These are phyloP conservation scores for Trematomus bernacchii DNA, from an alignment of 2,797 vertebrate genomes.

Conservation along the genomic window DNA sequence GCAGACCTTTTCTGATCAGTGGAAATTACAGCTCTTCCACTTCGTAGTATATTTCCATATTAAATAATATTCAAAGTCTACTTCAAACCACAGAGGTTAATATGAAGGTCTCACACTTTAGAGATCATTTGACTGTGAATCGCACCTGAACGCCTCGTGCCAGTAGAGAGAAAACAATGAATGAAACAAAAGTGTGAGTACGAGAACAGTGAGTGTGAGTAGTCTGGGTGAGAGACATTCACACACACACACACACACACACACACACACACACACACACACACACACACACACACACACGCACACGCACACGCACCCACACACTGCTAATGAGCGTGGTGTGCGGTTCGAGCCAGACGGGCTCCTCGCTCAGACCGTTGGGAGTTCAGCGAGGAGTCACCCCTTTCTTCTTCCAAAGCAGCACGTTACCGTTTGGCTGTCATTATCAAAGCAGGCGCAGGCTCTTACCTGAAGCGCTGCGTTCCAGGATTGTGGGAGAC, in stretches of 20 bases:
- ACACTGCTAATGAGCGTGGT: slow-evolving; percentile 77
- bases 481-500: slow-evolving; percentile 59
- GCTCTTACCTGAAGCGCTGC: slow-evolving; percentile 69
- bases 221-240: slow-evolving; percentile 53
- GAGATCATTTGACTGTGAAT: slow-evolving; percentile 52
- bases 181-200: slow-evolving; percentile 44
- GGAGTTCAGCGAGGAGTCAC: slow-evolving; percentile 82
- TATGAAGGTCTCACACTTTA: slow-evolving; percentile 43
- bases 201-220: slow-evolving; percentile 44
- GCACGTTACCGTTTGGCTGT: slow-evolving; percentile 55
- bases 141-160: slow-evolving; percentile 52
- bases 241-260: slow-evolving; percentile 39
- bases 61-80: slow-evolving; percentile 35
- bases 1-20: not conserved
- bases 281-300: slow-evolving; percentile 37
- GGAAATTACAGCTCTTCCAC: not conserved
- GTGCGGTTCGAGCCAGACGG: slow-evolving; percentile 76
- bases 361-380: slow-evolving; percentile 69
- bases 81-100: slow-evolving; percentile 40
- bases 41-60: slow-evolving; percentile 5
- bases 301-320: slow-evolving; percentile 38
- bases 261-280: slow-evolving; percentile 37
- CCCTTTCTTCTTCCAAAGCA: slow-evolving; percentile 68
- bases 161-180: slow-evolving; percentile 43
- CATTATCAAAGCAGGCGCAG: slow-evolving; percentile 70